Percentiles rank a stretch among this genome's conserved stretches.
Evolutionary conservation across 2,113 vertebrate genomes (phyloP).

Genomic region (Cichladusa arquata): DNA sequence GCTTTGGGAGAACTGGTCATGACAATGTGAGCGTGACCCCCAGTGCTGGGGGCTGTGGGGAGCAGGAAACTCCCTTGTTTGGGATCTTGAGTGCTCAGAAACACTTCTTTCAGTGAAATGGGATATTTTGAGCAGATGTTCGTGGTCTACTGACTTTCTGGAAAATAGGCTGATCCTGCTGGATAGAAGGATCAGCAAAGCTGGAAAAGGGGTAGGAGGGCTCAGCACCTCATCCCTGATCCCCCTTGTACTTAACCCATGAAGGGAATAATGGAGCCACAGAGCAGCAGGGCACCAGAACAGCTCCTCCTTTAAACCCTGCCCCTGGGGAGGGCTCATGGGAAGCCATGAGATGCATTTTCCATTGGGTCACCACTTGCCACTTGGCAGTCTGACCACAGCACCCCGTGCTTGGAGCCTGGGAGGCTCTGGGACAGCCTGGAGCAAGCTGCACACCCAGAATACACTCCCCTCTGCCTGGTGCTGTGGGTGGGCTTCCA

Average conservation of each 20-base stretch:
- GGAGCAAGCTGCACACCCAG: background rate
- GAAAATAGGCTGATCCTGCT: background rate
- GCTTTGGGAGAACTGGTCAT: background rate
- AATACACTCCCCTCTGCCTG: background rate
- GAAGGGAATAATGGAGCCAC: accelerated
- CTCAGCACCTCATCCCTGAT: background rate
- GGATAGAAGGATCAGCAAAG: background rate
- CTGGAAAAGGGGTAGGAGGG: background rate
- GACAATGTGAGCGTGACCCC: background rate
- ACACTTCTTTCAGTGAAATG: background rate
- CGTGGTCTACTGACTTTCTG: background rate
- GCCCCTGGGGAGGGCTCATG: background rate
- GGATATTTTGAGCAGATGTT: background rate
- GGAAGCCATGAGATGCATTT: background rate
- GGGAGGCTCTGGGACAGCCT: background rate
- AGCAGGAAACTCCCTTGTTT: background rate
- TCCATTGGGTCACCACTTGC: background rate
- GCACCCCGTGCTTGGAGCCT: background rate
- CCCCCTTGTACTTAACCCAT: accelerated
- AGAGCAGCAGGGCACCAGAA: accelerated
- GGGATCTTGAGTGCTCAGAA: background rate
- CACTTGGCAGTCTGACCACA: background rate
- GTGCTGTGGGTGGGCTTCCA: background rate
- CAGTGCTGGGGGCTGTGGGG: accelerated
- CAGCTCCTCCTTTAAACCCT: background rate